phyloP scores from a whole-genome alignment of 2,888 invertebrate species.

The Eupithecia exiguata region DNA sequence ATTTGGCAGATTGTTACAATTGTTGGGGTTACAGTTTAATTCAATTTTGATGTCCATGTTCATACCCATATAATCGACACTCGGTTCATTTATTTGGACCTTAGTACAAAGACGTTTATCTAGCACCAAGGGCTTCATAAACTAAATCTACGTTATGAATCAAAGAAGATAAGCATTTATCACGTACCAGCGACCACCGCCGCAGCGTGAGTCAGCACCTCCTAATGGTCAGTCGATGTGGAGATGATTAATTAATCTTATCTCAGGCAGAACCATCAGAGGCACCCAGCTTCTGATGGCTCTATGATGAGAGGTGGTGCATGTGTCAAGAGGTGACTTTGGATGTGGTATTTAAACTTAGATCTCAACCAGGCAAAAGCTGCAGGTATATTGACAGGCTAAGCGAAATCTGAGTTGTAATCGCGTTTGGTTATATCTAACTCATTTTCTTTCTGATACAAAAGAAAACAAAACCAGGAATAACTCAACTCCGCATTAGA shows the following conservation, averaged over 20 bases:
- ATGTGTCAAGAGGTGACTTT: conserved; percentile 39
- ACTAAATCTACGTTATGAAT: conserved; percentile 36
- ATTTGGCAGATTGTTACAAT: no score
- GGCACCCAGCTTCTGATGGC: conserved; percentile 66
- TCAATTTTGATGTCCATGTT: neutral
- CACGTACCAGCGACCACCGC: conserved; percentile 61
- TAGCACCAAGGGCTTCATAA: neutral
- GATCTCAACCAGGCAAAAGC: neutral
- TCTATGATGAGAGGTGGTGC: conserved; percentile 73
- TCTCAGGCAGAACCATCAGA: conserved; percentile 49
- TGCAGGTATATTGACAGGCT: neutral
- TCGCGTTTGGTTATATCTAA: no score
- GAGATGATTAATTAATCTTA: conserved; percentile 79
- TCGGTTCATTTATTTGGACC: neutral
- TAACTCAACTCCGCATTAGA: no score
- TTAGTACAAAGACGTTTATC: neutral
- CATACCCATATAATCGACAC: neutral
- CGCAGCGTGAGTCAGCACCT: conserved; percentile 70
- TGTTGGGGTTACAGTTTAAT: no score
- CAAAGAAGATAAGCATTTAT: conserved; percentile 54
- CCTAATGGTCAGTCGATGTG: conserved; percentile 77
- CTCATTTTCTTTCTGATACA: no score
- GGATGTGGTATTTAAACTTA: conserved; percentile 33
- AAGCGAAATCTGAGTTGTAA: neutral
- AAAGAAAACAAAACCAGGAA: no score